These are phyloP conservation scores for Meloidogyne floridensis DNA, from an alignment of 1,140 invertebrate species.

Conservation along the genomic window DNA sequence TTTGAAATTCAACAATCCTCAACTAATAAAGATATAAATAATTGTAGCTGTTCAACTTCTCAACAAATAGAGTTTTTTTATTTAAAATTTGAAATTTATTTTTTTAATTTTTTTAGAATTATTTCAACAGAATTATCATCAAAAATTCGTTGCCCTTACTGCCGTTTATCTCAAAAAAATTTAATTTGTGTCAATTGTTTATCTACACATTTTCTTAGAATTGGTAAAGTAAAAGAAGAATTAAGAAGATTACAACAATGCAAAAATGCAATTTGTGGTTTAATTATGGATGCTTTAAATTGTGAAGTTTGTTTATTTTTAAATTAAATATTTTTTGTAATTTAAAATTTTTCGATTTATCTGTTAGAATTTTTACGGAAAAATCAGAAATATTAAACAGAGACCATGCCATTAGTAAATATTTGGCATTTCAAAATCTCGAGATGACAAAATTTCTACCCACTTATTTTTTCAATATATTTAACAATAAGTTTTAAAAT, in stretches of 20 bases:
- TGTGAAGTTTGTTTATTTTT: conserved; percentile 11
- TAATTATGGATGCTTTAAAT: conserved; percentile 4
- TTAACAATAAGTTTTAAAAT: no score
- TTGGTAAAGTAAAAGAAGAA: conserved; percentile 29
- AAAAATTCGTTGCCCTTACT: conserved; percentile 20
- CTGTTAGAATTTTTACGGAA: no score
- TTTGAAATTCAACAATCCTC: conserved; percentile 18
- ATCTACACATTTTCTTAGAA: conserved; percentile 19
- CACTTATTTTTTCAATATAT: no score
- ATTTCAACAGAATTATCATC: background rate
- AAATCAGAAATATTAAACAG: no score
- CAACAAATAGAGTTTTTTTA: conserved; percentile 22
- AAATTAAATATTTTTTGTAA: background rate
- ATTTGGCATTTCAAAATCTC: no score
- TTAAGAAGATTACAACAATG: background rate
- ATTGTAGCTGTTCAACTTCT: conserved; percentile 17
- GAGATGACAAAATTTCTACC: no score
- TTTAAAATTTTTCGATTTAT: no score
- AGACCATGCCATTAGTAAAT: no score
- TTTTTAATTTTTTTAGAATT: background rate
- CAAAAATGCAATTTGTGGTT: conserved; percentile 17
- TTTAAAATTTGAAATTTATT: background rate
- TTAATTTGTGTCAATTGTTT: conserved; percentile 26
- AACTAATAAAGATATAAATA: conserved; percentile 8
- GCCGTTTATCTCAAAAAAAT: conserved; percentile 21